Base-by-base conservation (phyloP, 2,113 vertebrate species). In the Pedionomus torquatus region DNA sequence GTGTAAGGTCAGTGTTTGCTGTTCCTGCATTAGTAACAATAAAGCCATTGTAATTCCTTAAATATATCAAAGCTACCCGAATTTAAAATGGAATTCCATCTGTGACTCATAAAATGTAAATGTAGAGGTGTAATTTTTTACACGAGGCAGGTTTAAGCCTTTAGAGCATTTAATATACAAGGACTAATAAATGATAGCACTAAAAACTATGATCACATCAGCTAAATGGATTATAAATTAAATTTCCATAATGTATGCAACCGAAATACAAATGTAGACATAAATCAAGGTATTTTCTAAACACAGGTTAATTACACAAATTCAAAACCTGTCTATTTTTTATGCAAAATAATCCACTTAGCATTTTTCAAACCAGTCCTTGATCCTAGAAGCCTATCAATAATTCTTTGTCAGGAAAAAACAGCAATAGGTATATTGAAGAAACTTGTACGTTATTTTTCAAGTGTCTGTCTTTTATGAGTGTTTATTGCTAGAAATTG, bases 181-280 rank as follows among this genome's bases (percentile, higher is more conserved):
- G 98, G 98, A 98, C 98, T 99, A 99, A 99, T 99, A 99, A 99
- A 99, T 99, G 99, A 99, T 98, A 97, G 99, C 98, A 98, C 98
- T 99, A 99, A 99, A 98, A 99, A 99, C 98, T 98, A 98, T 98
- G 99, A 98, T 97, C 98, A 97, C 99, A 99, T 99, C 99, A 99
- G 99, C 99, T 99, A 99, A 99, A 99, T 99, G 99, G 99, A 99
- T 99, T 99, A 99, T 99, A 99, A 99, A 99, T 99, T 99, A 98
- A 99, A 99, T 99, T 99, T 99, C 99, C 99, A 99, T 99, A 99
- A 99, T 99, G 99, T 98, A 99, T 99, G 99, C 99, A 99, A 99
- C 98, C 97, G 98, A 98, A 99, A 99, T 98, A 99, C 98, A 99
- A 98, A 99, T 96, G 91, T 95, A 85, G 97, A 94, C 99, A 98